Percentiles rank a stretch among this genome's conserved stretches.
Evolutionary conservation across 2,797 vertebrate genomes (phyloP).

Genomic region (Myoxocephalus aenaeus): DNA sequence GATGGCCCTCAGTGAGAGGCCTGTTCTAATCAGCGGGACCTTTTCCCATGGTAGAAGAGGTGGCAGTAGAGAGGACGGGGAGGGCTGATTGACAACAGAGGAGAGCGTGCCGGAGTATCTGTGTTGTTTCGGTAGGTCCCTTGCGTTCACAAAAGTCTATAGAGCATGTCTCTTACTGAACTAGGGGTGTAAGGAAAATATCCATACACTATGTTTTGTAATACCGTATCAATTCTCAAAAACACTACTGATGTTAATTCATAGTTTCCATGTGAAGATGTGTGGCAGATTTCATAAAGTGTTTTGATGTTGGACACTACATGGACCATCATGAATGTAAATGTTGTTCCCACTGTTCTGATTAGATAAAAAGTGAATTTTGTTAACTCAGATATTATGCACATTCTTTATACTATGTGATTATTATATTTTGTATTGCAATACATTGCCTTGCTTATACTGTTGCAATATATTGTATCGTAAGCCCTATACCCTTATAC

Average conservation of each 20-base stretch:
- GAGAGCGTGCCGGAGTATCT: conserved; percentile 5
- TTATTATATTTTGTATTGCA: background rate
- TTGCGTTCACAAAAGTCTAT: conserved; percentile 10
- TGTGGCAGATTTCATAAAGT: background rate
- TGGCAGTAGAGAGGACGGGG: conserved; percentile 52
- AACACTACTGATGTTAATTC: background rate
- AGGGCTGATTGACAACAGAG: conserved; percentile 74
- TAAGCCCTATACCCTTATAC: background rate
- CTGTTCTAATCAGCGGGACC: conserved; percentile 84
- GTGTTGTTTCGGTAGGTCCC: conserved; percentile 15
- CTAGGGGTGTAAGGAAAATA: background rate
- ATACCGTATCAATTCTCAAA: background rate
- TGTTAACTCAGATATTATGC: background rate
- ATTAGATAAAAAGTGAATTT: background rate
- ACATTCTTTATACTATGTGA: no score
- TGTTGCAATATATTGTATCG: background rate
- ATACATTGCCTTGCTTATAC: background rate
- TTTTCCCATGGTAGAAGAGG: conserved; percentile 71
- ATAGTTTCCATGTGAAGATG: background rate
- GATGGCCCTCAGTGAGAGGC: conserved; percentile 76
- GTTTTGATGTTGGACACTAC: background rate
- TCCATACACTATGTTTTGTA: background rate
- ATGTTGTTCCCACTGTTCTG: background rate
- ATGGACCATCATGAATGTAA: background rate
- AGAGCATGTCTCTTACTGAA: background rate